A percentile compares a stretch with the other conserved stretches of the same genome.
These are phyloP conservation scores for Siniperca chuatsi DNA, from an alignment of 2,113 vertebrate genomes.

Conservation along the genomic window DNA sequence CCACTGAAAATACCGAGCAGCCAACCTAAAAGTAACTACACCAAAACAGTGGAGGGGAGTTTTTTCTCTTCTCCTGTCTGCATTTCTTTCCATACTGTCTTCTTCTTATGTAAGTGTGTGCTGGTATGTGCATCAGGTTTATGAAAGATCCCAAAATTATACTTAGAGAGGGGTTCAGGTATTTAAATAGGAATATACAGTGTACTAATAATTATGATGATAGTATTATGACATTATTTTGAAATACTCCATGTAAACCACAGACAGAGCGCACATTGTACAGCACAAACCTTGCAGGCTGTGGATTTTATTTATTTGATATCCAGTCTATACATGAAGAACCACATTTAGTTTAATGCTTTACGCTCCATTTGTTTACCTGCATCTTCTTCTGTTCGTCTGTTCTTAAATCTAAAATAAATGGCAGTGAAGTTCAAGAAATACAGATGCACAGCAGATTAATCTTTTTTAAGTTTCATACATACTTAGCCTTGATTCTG, in stretches of 20 bases:
- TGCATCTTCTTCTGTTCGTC: neutral
- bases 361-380: slow-evolving; percentile 17
- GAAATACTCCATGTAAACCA: slow-evolving; percentile 51
- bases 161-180: neutral
- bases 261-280: slow-evolving; percentile 6
- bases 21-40: slow-evolving; percentile 39
- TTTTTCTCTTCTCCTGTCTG: neutral
- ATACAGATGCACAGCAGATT: slow-evolving; percentile 23
- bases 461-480: slow-evolving; percentile 59
- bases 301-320: slow-evolving; percentile 16
- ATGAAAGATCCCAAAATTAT: slow-evolving; percentile 33
- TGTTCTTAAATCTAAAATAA: slow-evolving; percentile 33
- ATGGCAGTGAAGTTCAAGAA: slow-evolving; percentile 35
- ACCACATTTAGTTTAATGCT: slow-evolving; percentile 5
- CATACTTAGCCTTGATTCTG: slow-evolving; percentile 65
- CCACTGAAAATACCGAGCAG: slow-evolving; percentile 16
- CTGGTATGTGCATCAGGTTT: slow-evolving; percentile 40
- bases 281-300: slow-evolving; percentile 9
- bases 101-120: slow-evolving; percentile 29
- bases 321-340: neutral
- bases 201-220: slow-evolving; percentile 46
- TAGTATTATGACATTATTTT: slow-evolving; percentile 41
- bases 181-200: slow-evolving; percentile 41
- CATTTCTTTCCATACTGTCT: slow-evolving; percentile 3
- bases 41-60: slow-evolving; percentile 14